These are phyloP conservation scores for Drosophila tristis DNA, from an alignment of 1,140 invertebrate species.

Conservation along the genomic window DNA sequence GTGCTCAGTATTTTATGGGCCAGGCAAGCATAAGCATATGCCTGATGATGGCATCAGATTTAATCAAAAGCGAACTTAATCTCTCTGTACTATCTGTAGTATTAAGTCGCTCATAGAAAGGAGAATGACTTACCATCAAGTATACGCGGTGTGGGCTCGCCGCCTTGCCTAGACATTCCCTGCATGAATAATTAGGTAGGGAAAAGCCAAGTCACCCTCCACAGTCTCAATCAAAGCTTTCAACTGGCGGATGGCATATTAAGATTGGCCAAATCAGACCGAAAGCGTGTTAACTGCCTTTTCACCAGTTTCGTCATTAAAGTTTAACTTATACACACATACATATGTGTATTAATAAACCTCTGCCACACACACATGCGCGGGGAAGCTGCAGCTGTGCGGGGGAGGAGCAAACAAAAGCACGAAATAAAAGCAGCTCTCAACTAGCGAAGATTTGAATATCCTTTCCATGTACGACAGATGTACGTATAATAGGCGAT, in stretches of 20 bases:
- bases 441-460: too few relatives aligned
- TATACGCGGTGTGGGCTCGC: constrained; percentile 5
- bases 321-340: constrained; percentile 24
- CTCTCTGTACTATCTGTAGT: constrained; percentile 2
- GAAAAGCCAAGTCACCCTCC: too few relatives aligned
- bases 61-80: constrained; percentile 26
- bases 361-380: constrained; percentile 5
- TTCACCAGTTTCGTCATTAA: constrained; percentile 48
- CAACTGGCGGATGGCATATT: constrained; percentile 50
- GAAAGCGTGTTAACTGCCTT: constrained; percentile 49
- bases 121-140: not conserved
- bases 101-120: not conserved
- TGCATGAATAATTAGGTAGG: not conserved
- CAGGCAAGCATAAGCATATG: constrained; percentile 16
- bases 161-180: too few relatives aligned
- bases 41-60: constrained; percentile 44
- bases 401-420: constrained; percentile 23
- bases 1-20: constrained; percentile 28
- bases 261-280: constrained; percentile 46
- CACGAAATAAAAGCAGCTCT: too few relatives aligned
- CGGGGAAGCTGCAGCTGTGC: constrained; percentile 6
- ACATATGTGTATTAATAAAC: constrained; percentile 49
- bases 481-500: too few relatives aligned
- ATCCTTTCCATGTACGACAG: too few relatives aligned
- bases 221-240: constrained; percentile 35